Evolutionary conservation across 92 coral and sea anemone genomes (phyloP), one percentile per base, ranked within the genome.

Genomic region (Galaxea fascicularis): DNA sequence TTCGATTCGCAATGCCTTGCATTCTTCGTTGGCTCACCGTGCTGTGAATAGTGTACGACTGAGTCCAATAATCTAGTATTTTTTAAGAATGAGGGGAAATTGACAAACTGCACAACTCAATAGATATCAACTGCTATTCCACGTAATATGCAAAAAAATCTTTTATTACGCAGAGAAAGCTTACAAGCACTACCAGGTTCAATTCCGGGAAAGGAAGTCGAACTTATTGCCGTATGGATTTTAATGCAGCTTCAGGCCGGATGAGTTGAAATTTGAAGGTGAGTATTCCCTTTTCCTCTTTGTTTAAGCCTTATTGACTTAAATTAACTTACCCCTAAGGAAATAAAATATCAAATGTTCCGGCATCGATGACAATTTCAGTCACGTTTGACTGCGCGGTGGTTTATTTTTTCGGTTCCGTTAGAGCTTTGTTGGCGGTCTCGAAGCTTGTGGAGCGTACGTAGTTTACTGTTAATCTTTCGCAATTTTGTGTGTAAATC

Each of bases 161-260:
- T 20, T 47, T 45, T 31, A 20, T 8, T 4, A 27, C 7, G 24
- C 49, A 4, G 44, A 24, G 26, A 25, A 60, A 7, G 66, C 10
- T 22, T 60, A 14, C 1, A 16, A 17, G 58, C n/a, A n/a, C 30
- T 10, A 45, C 64, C 17, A 18, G 26, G 41, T 35, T 65, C 60
- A 35, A 49, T 45, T 63, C 73, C 18, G 46, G 44, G 73, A 64
- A 78, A 64, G 83, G 73, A 62, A 62, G 83, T 64, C 46, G 22
- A 62, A 46, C 26, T 31, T 17, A 7, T n/a, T 24, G 10, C 25
- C 18, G 24, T 53, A n/a, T 73, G 27, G 7, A 4, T 60, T 60
- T 22, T 30, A 35, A 35, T 35, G 2, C 6, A n/a, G n/a, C 41
- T 35, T 35, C 41, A 35, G 41, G 41, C 41, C 41, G 41, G 29